phyloP scores from a whole-genome alignment of 2,113 vertebrate species.

The Chauna torquata region DNA sequence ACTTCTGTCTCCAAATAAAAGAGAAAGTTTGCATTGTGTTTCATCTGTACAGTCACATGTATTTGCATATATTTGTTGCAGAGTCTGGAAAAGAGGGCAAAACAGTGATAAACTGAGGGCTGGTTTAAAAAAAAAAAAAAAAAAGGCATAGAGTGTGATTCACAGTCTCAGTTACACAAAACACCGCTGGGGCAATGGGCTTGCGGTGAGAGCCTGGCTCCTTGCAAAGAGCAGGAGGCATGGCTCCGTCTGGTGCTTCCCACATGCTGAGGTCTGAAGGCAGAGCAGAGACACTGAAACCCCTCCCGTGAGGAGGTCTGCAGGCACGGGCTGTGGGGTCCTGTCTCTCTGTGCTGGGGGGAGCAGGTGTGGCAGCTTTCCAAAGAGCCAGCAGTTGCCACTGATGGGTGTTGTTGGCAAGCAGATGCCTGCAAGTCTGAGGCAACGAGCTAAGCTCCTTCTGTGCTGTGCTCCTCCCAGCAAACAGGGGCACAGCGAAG shows the following conservation, averaged over 20 bases:
- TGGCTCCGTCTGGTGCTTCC: neutral
- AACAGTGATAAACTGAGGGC: neutral
- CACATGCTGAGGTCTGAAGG: rapidly evolving
- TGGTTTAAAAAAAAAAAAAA: neutral
- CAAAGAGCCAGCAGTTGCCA: neutral
- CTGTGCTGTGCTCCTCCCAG: neutral
- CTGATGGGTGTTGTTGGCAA: rapidly evolving
- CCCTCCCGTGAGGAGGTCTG: neutral
- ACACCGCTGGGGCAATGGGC: rapidly evolving
- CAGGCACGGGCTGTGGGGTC: neutral
- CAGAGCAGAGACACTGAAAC: neutral
- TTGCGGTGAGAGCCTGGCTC: neutral
- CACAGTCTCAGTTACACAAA: rapidly evolving
- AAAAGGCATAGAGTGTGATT: neutral
- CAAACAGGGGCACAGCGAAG: rapidly evolving
- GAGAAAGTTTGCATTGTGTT: neutral
- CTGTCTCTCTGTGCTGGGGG: neutral
- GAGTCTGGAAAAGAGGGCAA: neutral
- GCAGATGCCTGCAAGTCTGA: neutral
- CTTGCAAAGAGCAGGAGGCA: neutral
- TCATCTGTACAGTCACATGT: neutral
- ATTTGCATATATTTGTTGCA: neutral
- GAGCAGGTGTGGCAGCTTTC: neutral
- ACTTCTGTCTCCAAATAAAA: constrained; percentile 15
- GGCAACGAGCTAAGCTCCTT: neutral